Evolutionary conservation across 2,797 vertebrate genomes (phyloP).

Genomic region (Thamnophis elegans): DNA sequence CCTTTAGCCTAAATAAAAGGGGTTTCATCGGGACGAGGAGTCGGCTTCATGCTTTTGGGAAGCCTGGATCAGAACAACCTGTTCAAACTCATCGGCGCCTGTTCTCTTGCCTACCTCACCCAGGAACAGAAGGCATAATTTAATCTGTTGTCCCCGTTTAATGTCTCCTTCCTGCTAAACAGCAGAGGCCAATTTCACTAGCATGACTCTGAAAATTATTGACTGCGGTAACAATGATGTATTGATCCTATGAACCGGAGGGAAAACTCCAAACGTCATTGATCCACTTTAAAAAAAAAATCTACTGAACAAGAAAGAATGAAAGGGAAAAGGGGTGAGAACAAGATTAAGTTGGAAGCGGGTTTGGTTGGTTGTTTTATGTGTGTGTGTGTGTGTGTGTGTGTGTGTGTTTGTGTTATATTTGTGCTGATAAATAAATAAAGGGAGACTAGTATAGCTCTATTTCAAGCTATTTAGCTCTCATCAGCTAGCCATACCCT

Average conservation of each 20-base stretch:
- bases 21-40: no score
- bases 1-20: no score
- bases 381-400: no score
- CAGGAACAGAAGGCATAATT: constrained; percentile 2
- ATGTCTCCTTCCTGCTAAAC: constrained; percentile 15
- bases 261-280: constrained; percentile 43
- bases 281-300: constrained; percentile 37
- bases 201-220: constrained; percentile 2
- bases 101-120: not conserved
- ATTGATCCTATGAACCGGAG: constrained; percentile 24
- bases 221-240: constrained; percentile 29
- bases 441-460: no score
- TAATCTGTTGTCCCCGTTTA: constrained; percentile 41
- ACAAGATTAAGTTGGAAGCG: constrained; percentile 63
- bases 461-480: no score
- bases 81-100: no score
- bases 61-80: no score
- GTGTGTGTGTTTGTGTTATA: no score
- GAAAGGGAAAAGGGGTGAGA: constrained; percentile 39
- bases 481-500: no score
- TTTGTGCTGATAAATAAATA: no score
- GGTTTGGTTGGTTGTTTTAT: not conserved
- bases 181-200: constrained; percentile 3
- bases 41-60: no score
- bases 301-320: constrained; percentile 32